These are phyloP conservation scores for Drosophila helvetica DNA, from an alignment of 2,888 invertebrate genomes.

Conservation along the genomic window DNA sequence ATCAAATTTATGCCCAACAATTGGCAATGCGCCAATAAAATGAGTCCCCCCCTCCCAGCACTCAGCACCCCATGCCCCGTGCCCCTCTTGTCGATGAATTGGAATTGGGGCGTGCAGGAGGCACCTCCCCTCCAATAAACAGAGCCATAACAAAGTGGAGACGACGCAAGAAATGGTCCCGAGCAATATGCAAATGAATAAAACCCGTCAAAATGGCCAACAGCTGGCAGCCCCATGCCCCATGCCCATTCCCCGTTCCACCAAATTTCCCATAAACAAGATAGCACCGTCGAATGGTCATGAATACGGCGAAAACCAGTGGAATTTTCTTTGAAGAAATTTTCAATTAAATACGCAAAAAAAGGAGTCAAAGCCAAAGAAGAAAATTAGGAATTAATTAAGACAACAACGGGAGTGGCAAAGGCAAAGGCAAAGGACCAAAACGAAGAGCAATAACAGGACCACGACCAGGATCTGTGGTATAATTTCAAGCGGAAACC, in stretches of 20 bases:
- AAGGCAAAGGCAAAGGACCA: constrained; percentile 42
- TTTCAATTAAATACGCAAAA: constrained; percentile 72
- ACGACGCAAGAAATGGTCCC: constrained; percentile 54
- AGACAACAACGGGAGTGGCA: constrained; percentile 56
- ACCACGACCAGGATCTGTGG: constrained; percentile 16
- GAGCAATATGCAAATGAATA: constrained; percentile 77
- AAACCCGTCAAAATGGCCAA: constrained; percentile 69
- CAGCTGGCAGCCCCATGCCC: constrained; percentile 56
- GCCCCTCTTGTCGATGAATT: too few relatives aligned
- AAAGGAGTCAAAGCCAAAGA: constrained; percentile 71
- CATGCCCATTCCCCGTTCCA: background rate
- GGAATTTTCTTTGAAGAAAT: constrained; percentile 63
- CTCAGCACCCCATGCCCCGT: too few relatives aligned
- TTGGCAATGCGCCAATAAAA: constrained; percentile 67
- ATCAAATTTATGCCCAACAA: constrained; percentile 73
- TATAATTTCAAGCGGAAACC: constrained; percentile 77
- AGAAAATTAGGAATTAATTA: constrained; percentile 77
- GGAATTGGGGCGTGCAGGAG: constrained; percentile 40
- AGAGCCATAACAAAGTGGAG: constrained; percentile 63
- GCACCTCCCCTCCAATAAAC: constrained; percentile 60
- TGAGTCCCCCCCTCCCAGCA: background rate
- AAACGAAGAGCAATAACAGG: constrained; percentile 15
- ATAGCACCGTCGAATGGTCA: constrained; percentile 50
- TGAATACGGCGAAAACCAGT: constrained; percentile 41
- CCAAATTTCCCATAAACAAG: constrained; percentile 31